Base-by-base conservation (phyloP, 2,113 vertebrate genomes). In the Peucedramus taeniatus region DNA sequence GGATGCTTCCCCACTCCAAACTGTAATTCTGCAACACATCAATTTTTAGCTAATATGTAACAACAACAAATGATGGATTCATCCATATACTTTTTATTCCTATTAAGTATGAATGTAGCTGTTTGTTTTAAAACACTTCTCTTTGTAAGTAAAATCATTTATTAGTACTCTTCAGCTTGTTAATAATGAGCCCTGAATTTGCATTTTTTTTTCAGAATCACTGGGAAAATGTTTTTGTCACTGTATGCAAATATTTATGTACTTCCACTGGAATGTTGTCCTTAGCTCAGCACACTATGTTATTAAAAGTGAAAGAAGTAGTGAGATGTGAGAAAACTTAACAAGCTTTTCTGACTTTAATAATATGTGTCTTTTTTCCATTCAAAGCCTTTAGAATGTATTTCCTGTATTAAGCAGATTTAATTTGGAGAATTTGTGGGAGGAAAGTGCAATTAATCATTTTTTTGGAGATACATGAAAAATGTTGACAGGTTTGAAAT, bases 401-500 rank as follows among this genome's bases (percentile, higher is more conserved):
- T 83, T 83, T 76, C 71, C 50, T 66, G 6, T 89, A 40, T 86
- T 65, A 92, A 87, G 14, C 23, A 26, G 65, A 47, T 89, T 91
- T 89, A 75, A 64, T 84, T 59, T 77, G 47, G 31, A 31, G 68
- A 51, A 39, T 69, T 77, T 81, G 10, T 35, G 49, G 37, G 71
- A 92, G 88, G 66, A 57, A 76, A 82, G 18, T 35, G 16, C 61
- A 88, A 10, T 71, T 20, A 88, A 51, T 70, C 27, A 31, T 81
- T 89, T 42, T 56, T 95, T 81, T 81, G 60, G 56, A 90, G 79
- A 39, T 30, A 30, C 3, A 8, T 83, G 53, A 81, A 64, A 77
- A 86, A 89, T 57, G 71, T 70, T 94, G 93, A 86, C 82, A 88
- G 71, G 33, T 63, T 45, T 90, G 20, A 96, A 83, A 87, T 68